Evolutionary conservation across 2,888 invertebrate genomes (phyloP).

Genomic region (Embidobia sp.): DNA sequence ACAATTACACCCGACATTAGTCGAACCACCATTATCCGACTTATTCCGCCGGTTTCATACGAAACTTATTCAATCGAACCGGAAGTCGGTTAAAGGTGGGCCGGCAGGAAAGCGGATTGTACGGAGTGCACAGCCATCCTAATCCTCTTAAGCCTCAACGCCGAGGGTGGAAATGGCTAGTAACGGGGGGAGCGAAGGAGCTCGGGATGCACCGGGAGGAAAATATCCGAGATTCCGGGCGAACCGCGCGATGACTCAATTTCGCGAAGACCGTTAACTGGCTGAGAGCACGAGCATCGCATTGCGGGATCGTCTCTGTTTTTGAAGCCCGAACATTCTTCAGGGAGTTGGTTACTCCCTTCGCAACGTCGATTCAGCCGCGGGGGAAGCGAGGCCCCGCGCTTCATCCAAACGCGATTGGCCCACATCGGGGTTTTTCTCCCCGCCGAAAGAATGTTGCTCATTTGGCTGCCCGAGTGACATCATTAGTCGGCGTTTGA

Average conservation of each 20-base stretch:
- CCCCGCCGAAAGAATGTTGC: conserved; percentile 27
- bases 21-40: too few species aligned
- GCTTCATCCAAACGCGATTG: conserved; percentile 5
- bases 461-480: conserved; percentile 19
- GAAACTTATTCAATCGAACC: not conserved
- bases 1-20: too few species aligned
- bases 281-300: conserved; percentile 77
- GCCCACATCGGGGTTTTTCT: conserved; percentile 17
- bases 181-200: conserved; percentile 25
- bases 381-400: conserved; percentile 6
- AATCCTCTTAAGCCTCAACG: conserved; percentile 23
- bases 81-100: conserved; percentile 28
- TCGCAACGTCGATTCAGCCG: too few species aligned
- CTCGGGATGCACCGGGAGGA: conserved; percentile 73
- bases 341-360: conserved; percentile 42
- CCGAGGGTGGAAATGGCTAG: conserved; percentile 34
- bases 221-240: conserved; percentile 81
- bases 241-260: conserved; percentile 82
- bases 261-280: conserved; percentile 81
- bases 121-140: conserved; percentile 13
- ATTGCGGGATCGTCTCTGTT: conserved; percentile 73
- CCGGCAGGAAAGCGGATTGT: conserved; percentile 11
- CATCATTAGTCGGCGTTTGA: conserved; percentile 20
- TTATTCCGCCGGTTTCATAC: too few species aligned
- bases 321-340: conserved; percentile 80